Evolutionary conservation across 1,140 invertebrate species (phyloP).

Genomic region (Cylas formicarius): DNA sequence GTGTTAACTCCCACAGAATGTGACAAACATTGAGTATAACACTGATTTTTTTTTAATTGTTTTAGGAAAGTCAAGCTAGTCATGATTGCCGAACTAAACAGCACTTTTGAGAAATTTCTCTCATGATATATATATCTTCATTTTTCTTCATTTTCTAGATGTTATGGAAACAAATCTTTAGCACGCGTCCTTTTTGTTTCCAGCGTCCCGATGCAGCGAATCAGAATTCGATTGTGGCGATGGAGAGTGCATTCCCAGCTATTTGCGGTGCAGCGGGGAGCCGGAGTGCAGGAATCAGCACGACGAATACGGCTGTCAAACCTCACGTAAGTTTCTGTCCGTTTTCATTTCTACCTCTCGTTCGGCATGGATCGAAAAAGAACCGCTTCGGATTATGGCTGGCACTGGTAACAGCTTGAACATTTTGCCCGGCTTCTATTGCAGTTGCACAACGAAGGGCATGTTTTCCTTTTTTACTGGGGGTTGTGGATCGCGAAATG

Average conservation of each 20-base stretch:
- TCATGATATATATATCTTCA: too few species aligned
- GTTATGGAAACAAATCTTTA: too few species aligned
- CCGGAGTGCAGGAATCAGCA: conserved; percentile 48
- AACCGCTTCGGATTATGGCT: conserved; percentile 1
- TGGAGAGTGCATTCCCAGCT: conserved; percentile 48
- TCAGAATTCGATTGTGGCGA: conserved; percentile 36
- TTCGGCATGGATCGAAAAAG: conserved; percentile 2
- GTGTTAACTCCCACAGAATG: too few species aligned
- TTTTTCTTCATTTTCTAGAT: too few species aligned
- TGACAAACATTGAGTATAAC: too few species aligned
- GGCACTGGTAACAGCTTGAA: conserved; percentile 5
- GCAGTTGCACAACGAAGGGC: too few species aligned
- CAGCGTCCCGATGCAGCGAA: conserved; percentile 5
- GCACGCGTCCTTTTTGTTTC: conserved; percentile 18
- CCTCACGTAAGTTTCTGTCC: background rate
- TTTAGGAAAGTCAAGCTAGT: too few species aligned
- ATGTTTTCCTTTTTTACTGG: too few species aligned
- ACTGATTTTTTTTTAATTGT: too few species aligned
- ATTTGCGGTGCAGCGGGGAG: conserved; percentile 43
- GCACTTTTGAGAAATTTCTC: too few species aligned
- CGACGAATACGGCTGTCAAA: conserved; percentile 50
- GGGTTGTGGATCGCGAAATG: too few species aligned
- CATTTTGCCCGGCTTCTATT: conserved; percentile 5
- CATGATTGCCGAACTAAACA: too few species aligned
- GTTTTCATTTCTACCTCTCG: background rate